Evolutionary conservation across 2,113 vertebrate genomes (phyloP).

Genomic region (Lophochroa leadbeateri): DNA sequence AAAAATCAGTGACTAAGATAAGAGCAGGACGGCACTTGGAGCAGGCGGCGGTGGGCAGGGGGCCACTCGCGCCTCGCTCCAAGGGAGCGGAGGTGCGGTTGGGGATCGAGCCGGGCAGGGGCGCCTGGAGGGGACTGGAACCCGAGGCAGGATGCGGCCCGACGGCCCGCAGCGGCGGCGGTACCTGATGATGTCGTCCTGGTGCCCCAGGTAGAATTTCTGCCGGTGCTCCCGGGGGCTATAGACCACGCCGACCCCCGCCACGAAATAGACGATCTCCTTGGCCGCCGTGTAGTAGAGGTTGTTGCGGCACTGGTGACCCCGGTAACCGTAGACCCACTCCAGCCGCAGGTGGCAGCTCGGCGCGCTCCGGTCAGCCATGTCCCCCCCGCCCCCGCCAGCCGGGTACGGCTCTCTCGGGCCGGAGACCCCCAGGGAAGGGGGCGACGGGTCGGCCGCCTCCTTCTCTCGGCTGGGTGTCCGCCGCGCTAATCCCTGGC

Average conservation of each 20-base stretch:
- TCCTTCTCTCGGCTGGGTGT: neutral
- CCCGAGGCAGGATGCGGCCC: neutral
- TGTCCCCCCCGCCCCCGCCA: slow-evolving; percentile 71
- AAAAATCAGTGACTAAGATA: neutral
- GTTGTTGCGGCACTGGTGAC: slow-evolving; percentile 99
- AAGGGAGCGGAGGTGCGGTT: neutral
- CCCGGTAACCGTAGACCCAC: slow-evolving; percentile 98
- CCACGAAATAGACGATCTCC: slow-evolving; percentile 97
- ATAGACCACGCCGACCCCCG: slow-evolving; percentile 96
- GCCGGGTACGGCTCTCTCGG: neutral
- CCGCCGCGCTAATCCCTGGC: slow-evolving; percentile 42
- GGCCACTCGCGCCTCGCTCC: neutral
- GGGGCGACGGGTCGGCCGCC: slow-evolving; percentile 5
- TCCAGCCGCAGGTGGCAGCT: slow-evolving; percentile 96
- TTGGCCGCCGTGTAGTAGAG: slow-evolving; percentile 97
- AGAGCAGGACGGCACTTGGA: neutral
- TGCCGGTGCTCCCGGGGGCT: slow-evolving; percentile 97
- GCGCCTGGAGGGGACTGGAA: neutral
- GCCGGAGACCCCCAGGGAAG: slow-evolving; percentile 30
- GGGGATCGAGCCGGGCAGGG: neutral
- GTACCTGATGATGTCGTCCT: slow-evolving; percentile 99
- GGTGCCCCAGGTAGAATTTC: slow-evolving; percentile 98
- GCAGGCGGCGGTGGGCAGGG: neutral
- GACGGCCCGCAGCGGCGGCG: neutral
- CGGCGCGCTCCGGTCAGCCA: slow-evolving; percentile 96